Base-by-base conservation (phyloP, 2,888 invertebrate genomes). In the Megamerina dolium region DNA sequence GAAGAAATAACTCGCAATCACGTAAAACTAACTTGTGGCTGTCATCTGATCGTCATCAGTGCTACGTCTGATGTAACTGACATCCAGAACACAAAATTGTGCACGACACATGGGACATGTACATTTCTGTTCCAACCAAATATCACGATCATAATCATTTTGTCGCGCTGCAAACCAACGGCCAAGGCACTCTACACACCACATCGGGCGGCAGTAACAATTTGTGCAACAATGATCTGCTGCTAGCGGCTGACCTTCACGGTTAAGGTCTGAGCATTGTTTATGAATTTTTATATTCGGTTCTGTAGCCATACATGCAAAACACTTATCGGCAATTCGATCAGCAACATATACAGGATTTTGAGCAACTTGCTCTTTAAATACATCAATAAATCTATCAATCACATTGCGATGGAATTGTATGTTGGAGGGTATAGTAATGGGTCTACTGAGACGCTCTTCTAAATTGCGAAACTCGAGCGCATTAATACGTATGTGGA, bases 91-190 rank as follows among this genome's bases (percentile, higher is more conserved):
- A 66, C 93, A 93, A 75, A 92, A 92, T 37, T 74, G 75, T 23
- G 87, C 82, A 55, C 92, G 77, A 63, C 93, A 93, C 60, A 90
- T 84, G 6, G 93, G 93, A 70, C 93, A 93, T 1, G 88, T 81
- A 66, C 89, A 87, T 66, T 86, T 87, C 8, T 83, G 82, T 27
- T 80, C 75, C 47, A 93, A 75, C 93, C 93, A 93, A 12, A 77
- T 77, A 51, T 81, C 80, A 6, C 84, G 82, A 48, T 78, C 75
- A 20, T 79, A 73, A 50, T 80, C 78, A 55, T 81, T 77, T 67
- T 90, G 90, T 31, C 88, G 78, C 35, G 88, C 83, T 12, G 87
- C 90, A 76, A 90, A 92, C 90, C 90, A 90, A 59, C 83, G 82
- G 0, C 81, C 87, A 75, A 90, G 79, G 67, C 90, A 94, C 53